Base-by-base conservation (phyloP, 2,888 invertebrate genomes). In the Synergus umbraculus region DNA sequence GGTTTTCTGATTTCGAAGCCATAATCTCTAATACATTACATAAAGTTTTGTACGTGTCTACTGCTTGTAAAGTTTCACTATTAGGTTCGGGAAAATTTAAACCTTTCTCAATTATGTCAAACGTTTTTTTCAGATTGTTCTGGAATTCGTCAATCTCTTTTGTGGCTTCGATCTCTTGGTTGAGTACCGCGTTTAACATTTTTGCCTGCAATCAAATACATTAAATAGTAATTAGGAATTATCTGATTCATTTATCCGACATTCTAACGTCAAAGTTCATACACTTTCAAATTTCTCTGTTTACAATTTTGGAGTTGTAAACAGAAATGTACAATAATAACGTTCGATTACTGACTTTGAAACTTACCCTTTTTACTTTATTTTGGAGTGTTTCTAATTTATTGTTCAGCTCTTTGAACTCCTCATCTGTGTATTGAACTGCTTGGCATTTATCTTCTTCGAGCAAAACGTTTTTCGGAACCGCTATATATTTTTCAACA, bases 381-480 rank as follows among this genome's bases (percentile, higher is more conserved):
- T 81, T 80, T 22, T 87, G 88, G 4, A 89, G 67, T 49, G 84
- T 73, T 43, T 86, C 76, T 22, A 90, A 54, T 8, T 79, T 85
- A 3, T 64, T 73, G 7, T 83, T 80, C n/a, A 88, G 81, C 29
- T 46, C 64, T 43, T 84, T 69, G 67, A 85, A 86, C 67, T 90
- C 86, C 43, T 82, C 73, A 1, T 83, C 82, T 5, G 85, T 86
- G 13, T 87, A 87, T 77, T 88, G 89, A 37, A 77, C 79, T 7
- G 79, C 82, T 76, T 90, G 90, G 66, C 77, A 81, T 76, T 83
- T 84, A 76, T 90, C 90, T 60, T 89, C 89, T 0, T 88, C 84
- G 37, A 88, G 76, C 13, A 90, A 76, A 65, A 90, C 81, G 77
- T 88, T 83, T 18, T 84, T 76, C 5, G 90, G 90, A 18, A 90